phyloP scores from a whole-genome alignment of 2,113 vertebrate species.

The Micromys minutus region DNA sequence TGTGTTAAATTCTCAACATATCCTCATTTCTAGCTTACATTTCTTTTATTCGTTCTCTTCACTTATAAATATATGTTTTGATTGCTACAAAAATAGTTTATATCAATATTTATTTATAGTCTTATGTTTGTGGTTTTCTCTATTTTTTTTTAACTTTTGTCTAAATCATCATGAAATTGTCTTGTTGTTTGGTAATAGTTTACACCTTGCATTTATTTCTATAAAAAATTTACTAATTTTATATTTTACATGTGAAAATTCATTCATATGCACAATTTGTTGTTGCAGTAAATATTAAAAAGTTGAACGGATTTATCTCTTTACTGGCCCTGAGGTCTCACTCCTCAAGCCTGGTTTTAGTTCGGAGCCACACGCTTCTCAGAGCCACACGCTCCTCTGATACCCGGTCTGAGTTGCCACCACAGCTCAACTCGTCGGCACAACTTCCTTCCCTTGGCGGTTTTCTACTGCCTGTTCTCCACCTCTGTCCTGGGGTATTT shows the following conservation, averaged over 20 bases:
- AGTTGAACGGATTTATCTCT: no score
- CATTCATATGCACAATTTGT: neutral
- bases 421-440: no score
- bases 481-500: no score
- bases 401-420: no score
- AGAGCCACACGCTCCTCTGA: no score
- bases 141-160: neutral
- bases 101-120: neutral
- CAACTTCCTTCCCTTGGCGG: no score
- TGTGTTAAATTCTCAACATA: neutral
- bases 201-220: neutral
- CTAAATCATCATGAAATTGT: neutral
- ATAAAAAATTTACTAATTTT: neutral
- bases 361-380: no score
- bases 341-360: no score
- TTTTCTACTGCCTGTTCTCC: no score
- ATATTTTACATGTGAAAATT: neutral
- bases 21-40: neutral
- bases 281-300: no score
- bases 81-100: neutral
- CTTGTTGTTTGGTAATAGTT: neutral
- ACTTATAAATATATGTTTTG: neutral
- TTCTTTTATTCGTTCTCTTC: slow-evolving; percentile 38
- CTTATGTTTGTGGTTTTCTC: neutral
- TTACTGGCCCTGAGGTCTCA: no score